These are phyloP conservation scores for Eledona agricola DNA, from an alignment of 2,888 invertebrate genomes.

Conservation along the genomic window DNA sequence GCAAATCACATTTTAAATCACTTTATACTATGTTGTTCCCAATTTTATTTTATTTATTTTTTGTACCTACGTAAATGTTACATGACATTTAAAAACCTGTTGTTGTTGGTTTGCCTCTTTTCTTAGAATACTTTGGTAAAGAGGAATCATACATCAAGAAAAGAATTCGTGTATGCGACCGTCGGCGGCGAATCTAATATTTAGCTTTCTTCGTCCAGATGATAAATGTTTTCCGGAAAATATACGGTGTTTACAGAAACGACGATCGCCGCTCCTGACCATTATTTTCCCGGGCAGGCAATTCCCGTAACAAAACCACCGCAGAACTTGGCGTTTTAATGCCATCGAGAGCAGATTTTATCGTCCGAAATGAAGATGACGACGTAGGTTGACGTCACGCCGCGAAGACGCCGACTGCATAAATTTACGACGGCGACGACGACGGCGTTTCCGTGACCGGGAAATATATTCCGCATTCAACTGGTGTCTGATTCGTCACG, in stretches of 20 bases:
- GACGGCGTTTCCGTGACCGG: slow-evolving; percentile 23
- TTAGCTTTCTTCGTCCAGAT: slow-evolving; percentile 29
- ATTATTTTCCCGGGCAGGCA: slow-evolving; percentile 12
- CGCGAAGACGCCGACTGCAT: slow-evolving; percentile 15
- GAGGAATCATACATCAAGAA: slow-evolving; percentile 18
- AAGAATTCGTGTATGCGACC: slow-evolving; percentile 31
- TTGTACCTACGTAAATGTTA: too few species aligned
- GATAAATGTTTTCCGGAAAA: slow-evolving; percentile 26
- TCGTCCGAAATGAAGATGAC: slow-evolving; percentile 17
- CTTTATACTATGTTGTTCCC: too few species aligned
- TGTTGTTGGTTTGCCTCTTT: too few species aligned
- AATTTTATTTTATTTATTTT: too few species aligned
- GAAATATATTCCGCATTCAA: slow-evolving; percentile 30
- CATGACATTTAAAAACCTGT: too few species aligned
- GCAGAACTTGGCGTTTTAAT: not conserved
- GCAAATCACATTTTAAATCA: too few species aligned
- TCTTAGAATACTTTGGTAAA: too few species aligned
- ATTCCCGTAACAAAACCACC: not conserved
- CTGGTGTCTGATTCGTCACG: slow-evolving; percentile 30
- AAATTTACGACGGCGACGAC: too few species aligned
- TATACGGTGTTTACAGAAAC: slow-evolving; percentile 21
- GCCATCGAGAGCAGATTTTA: not conserved
- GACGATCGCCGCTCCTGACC: slow-evolving; percentile 20
- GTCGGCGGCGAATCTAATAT: slow-evolving; percentile 32
- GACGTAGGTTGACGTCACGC: slow-evolving; percentile 21